phyloP scores from a whole-genome alignment of 2,113 vertebrate species.

The Epinephelus cyanopodus region DNA sequence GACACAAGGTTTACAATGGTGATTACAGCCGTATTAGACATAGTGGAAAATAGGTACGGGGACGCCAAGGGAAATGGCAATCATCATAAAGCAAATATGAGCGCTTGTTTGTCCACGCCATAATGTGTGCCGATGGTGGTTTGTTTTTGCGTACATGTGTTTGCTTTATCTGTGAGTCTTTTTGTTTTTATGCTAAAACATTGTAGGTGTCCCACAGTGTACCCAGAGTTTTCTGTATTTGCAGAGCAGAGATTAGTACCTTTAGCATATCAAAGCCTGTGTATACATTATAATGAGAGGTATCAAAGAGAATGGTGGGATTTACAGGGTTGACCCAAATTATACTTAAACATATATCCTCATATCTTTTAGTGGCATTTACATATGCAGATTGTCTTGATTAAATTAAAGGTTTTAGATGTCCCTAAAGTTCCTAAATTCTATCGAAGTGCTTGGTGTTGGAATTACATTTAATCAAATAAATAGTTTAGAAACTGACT shows the following conservation, averaged over 20 bases:
- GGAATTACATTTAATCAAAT: no score
- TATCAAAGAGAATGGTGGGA: background rate
- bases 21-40: slow-evolving; percentile 79
- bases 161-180: slow-evolving; percentile 7
- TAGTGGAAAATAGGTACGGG: slow-evolving; percentile 68
- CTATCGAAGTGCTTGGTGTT: no score
- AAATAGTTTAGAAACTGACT: no score
- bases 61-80: slow-evolving; percentile 63
- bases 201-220: slow-evolving; percentile 21
- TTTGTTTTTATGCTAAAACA: background rate
- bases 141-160: slow-evolving; percentile 12
- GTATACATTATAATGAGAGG: background rate
- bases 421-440: no score
- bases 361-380: background rate
- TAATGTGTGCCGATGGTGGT: background rate
- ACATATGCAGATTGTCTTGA: no score
- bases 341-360: no score
- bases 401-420: no score
- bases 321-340: background rate
- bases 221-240: background rate
- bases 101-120: slow-evolving; percentile 52
- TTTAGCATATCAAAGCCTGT: background rate
- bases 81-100: slow-evolving; percentile 69
- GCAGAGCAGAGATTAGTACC: slow-evolving; percentile 1
- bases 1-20: slow-evolving; percentile 82